A percentile compares a stretch with the other conserved stretches of the same genome.
Conservation (phyloP, 2,113 vertebrate species). For the Misgurnus anguillicaudatus region DNA sequence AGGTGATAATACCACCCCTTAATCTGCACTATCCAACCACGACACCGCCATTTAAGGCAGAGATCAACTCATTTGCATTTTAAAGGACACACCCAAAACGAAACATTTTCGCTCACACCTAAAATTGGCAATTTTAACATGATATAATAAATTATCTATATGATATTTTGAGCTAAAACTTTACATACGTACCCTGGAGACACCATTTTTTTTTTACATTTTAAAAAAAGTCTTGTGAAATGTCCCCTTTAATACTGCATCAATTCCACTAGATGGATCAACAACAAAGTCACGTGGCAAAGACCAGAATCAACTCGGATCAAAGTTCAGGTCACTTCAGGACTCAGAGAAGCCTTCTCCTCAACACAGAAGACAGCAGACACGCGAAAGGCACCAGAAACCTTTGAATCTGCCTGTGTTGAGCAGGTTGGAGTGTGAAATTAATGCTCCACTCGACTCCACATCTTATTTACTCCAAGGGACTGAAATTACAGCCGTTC, state of each 20-base stretch:
- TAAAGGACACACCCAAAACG: too few relatives aligned
- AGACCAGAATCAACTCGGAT: background rate
- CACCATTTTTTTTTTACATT: too few relatives aligned
- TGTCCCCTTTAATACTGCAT: background rate
- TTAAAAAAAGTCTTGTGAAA: too few relatives aligned
- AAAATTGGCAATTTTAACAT: too few relatives aligned
- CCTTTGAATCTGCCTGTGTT: slow-evolving; percentile 49
- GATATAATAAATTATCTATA: too few relatives aligned
- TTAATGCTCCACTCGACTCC: slow-evolving; percentile 59
- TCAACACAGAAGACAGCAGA: slow-evolving; percentile 17
- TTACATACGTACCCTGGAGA: too few relatives aligned
- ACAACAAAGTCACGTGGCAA: background rate
- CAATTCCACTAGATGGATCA: slow-evolving; percentile 17
- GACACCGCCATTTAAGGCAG: too few relatives aligned
- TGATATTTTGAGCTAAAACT: too few relatives aligned
- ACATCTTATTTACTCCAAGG: slow-evolving; percentile 59
- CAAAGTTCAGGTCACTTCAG: slow-evolving; percentile 15
- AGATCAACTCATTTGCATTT: too few relatives aligned
- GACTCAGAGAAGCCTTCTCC: slow-evolving; percentile 17
- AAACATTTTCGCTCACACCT: too few relatives aligned
- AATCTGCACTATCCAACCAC: too few relatives aligned
- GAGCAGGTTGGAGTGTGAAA: slow-evolving; percentile 60
- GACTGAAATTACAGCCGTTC: slow-evolving; percentile 54
- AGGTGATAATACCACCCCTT: too few relatives aligned
- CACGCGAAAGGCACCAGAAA: background rate